phyloP scores from a whole-genome alignment of 2,888 invertebrate genomes.

The Melitaea athalia region DNA sequence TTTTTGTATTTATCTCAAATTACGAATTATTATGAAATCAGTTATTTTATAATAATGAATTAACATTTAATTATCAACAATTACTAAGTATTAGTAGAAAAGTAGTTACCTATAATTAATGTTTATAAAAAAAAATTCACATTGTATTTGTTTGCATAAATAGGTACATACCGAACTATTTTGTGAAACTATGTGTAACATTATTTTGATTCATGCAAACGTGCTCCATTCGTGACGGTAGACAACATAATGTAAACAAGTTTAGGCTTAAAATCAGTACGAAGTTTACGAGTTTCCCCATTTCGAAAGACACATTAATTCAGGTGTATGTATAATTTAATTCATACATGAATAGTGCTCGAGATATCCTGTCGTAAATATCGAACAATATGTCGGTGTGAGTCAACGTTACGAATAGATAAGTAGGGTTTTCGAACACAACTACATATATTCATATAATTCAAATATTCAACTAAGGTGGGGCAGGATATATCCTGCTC shows the following conservation, averaged over 20 bases:
- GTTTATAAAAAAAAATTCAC: too few relatives aligned
- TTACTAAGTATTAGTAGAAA: too few relatives aligned
- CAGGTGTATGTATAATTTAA: slow-evolving; percentile 42
- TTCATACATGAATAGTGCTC: slow-evolving; percentile 39
- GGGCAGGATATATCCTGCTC: too few relatives aligned
- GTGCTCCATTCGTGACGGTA: neutral
- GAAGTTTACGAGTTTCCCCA: slow-evolving; percentile 24
- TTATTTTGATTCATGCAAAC: neutral
- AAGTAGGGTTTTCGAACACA: slow-evolving; percentile 19
- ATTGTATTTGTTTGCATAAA: too few relatives aligned
- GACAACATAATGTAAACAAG: neutral
- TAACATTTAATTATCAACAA: too few relatives aligned
- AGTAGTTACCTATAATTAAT: too few relatives aligned
- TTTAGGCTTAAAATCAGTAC: slow-evolving; percentile 28
- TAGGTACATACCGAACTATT: too few relatives aligned
- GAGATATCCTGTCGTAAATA: slow-evolving; percentile 38
- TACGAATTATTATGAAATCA: too few relatives aligned
- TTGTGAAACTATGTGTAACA: neutral
- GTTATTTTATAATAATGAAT: neutral
- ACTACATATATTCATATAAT: neutral
- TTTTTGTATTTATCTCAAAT: too few relatives aligned
- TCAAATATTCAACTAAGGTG: neutral
- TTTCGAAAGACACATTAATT: slow-evolving; percentile 39
- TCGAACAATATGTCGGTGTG: slow-evolving; percentile 23
- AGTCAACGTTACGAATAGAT: slow-evolving; percentile 30